Evolutionary conservation across 1,140 invertebrate genomes (phyloP), one percentile per base, ranked within the genome.

Genomic region (Papilio helenus): DNA sequence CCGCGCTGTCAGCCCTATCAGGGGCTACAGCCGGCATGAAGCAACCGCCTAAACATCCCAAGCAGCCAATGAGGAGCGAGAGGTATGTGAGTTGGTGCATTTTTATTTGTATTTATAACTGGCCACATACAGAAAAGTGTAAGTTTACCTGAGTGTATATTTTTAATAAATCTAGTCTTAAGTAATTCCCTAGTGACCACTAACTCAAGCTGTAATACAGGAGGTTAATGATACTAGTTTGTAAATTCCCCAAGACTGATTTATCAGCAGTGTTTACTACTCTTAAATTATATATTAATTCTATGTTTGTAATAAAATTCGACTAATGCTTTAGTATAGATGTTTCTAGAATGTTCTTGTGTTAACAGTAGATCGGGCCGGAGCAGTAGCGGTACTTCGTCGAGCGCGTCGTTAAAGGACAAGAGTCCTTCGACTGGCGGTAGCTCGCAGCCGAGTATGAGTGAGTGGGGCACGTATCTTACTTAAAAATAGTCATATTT

Each of bases 1-100:
- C 95, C 34, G 95, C 95, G 81, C 95, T 90, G 78, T 96, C 83
- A 79, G 95, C 85, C 20, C 88, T 93, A 0, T 93, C 90, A 2
- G 88, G 89, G 0, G 82, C 84, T 2, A 84, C 85, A 0, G 81
- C 82, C 2, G 84, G 86, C 2, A 77, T 91, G 73, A 93, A 93
- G 78, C 91, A 93, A 68, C 92, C 91, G 8, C 85, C 88, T 71
- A 89, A 94, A 80, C 79, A 87, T 84, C 72, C 87, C 58, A 84
- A 94, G 85, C 87, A 92, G 84, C 84, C 87, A 73, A 81, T 83
- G 51, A 83, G 91, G 72, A 90, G 84, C 84, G 90, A 93, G 34
- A 90, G 92, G 91, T 93, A 83, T 71, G 39, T 80, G 8, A 58
- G 18, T 42, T 26, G 8, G n/a, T 42, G 14, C 39, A 42, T 7